Evolutionary conservation across 2,113 vertebrate genomes (phyloP), one percentile per base, ranked within the genome.

Genomic region (Grus americana): DNA sequence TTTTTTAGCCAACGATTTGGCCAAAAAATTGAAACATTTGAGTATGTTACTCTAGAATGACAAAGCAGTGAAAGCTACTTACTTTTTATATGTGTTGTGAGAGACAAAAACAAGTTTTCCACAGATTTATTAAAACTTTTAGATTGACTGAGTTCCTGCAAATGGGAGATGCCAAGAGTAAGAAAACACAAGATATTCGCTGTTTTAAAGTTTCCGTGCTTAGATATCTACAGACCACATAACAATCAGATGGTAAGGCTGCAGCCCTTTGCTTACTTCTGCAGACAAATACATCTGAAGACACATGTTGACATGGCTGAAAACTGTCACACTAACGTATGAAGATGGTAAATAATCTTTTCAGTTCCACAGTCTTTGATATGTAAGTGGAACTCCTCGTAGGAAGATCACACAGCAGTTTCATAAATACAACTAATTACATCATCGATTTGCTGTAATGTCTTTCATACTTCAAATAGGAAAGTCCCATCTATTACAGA

Each of bases 51-150:
- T 65, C 36, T 86, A 81, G 27, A 92, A 86, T 62, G 54, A 68
- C n/a, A 90, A 88, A 90, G 83, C 6, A 58, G 23, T 65, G n/a
- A 91, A 73, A 89, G 21, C 19, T 86, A 98, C 98, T 98, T 98
- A 99, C 99, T 99, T 98, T 95, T 99, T 50, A 99, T 98, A 34
- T 98, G 98, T 57, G 98, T 98, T 15, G 98, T 97, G 78, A 99
- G 97, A 49, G 98, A 98, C 70, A 98, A 95, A 97, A 99, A 98
- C 44, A 99, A 76, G 83, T 99, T 98, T 93, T 99, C 99, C 97
- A 99, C 29, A 7, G 99, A 99, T 88, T 98, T 99, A 92, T 98
- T 98, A 72, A 99, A 99, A 78, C 97, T 92, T 96, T 96, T 98
- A 27, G 97, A 95, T 29, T 97, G 97, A 38, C 96, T 90, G 3